Evolutionary conservation across 2,888 invertebrate genomes (phyloP).

Genomic region (Amiota communis): DNA sequence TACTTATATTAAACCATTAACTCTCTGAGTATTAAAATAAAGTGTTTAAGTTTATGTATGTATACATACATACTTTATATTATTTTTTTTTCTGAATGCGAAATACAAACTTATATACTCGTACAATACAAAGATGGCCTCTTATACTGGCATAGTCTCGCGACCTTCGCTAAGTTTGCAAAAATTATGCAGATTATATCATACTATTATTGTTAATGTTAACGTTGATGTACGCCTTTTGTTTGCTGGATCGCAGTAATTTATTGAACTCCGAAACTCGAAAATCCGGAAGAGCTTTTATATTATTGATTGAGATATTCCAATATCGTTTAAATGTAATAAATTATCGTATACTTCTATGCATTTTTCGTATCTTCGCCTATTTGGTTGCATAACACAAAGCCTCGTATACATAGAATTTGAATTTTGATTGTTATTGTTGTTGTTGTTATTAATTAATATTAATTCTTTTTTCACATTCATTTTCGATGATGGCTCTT

Average conservation of each 20-base stretch:
- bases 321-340: constrained; percentile 44
- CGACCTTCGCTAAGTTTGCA: constrained; percentile 66
- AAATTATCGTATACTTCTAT: constrained; percentile 39
- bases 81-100: too few relatives aligned
- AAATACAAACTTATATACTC: too few relatives aligned
- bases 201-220: background rate
- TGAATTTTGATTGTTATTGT: constrained; percentile 35
- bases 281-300: constrained; percentile 60
- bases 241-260: constrained; percentile 42
- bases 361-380: background rate
- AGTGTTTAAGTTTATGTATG: too few relatives aligned
- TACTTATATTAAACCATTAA: too few relatives aligned
- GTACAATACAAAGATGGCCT: too few relatives aligned
- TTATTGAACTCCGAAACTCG: constrained; percentile 45
- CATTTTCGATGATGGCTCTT: background rate
- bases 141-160: background rate
- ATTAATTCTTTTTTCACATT: constrained; percentile 4
- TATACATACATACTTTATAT: too few relatives aligned
- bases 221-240: constrained; percentile 1
- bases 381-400: background rate
- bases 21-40: too few relatives aligned
- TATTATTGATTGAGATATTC: constrained; percentile 28
- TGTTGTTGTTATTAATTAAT: constrained; percentile 14
- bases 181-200: constrained; percentile 62
- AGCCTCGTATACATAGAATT: constrained; percentile 6